phyloP scores from a whole-genome alignment of 2,797 vertebrate genomes.

The Buceros bicornis region DNA sequence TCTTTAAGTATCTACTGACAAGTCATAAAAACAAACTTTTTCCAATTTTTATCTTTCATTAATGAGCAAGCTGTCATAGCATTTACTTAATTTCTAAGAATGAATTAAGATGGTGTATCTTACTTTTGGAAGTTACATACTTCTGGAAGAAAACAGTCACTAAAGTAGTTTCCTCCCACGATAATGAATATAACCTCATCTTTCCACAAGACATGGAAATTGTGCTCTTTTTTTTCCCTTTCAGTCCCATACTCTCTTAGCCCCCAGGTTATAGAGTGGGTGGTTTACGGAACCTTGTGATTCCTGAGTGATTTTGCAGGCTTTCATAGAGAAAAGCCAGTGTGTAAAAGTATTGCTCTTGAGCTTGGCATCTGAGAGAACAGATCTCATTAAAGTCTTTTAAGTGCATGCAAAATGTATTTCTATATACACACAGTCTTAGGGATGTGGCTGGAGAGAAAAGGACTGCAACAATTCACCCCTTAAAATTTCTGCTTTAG shows the following conservation, averaged over 20 bases:
- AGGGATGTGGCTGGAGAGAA: not conserved
- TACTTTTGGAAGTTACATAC: not conserved
- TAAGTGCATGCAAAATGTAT: slow-evolving; percentile 1
- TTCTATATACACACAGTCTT: not conserved
- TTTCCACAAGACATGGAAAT: slow-evolving; percentile 2
- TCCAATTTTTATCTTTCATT: not conserved
- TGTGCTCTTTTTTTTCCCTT: not conserved
- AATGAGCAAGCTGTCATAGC: not conserved
- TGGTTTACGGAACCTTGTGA: slow-evolving; percentile 41
- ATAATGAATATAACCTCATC: not conserved
- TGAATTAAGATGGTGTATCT: not conserved
- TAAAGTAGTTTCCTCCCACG: not conserved
- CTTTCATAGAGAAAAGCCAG: not conserved
- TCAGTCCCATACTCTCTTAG: not conserved
- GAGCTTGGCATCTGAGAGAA: slow-evolving; percentile 14
- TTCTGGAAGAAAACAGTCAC: not conserved
- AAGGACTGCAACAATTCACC: not conserved
- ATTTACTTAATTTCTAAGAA: not conserved
- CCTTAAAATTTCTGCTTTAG: not conserved
- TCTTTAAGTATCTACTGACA: not conserved
- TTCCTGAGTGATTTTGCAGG: slow-evolving; percentile 37
- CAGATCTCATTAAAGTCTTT: not conserved
- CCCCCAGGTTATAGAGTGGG: not conserved
- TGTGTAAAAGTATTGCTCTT: not conserved
- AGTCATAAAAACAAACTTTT: not conserved